Evolutionary conservation across 2,797 vertebrate species (phyloP).

Genomic region (Oreochromis grahami): DNA sequence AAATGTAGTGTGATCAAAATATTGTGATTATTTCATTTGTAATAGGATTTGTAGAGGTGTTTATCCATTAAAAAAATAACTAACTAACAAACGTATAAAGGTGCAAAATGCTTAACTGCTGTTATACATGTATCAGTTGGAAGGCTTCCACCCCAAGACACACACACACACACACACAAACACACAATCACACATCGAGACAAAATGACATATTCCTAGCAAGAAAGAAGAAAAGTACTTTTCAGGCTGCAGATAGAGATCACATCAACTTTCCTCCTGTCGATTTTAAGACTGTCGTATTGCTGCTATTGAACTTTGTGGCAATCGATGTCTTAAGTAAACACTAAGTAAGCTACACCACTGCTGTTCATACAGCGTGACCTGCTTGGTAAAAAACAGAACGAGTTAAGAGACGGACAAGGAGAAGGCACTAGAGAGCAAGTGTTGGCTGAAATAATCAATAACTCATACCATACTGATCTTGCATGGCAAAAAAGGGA

Average conservation of each 20-base stretch:
- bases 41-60: background rate
- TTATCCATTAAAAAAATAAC: background rate
- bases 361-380: conserved; percentile 15
- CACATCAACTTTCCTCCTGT: background rate
- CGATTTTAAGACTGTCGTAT: background rate
- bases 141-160: background rate
- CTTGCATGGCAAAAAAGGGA: background rate
- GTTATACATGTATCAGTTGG: background rate
- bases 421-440: background rate
- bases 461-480: conserved; percentile 4
- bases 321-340: conserved; percentile 21
- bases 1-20: background rate
- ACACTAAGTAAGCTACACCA: conserved; percentile 8
- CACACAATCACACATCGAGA: background rate
- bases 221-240: background rate
- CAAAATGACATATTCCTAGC: background rate
- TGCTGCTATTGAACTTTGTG: conserved; percentile 10
- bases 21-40: background rate
- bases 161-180: background rate
- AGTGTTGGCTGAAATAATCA: conserved; percentile 24
- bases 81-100: background rate
- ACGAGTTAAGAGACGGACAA: background rate
- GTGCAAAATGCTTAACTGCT: background rate
- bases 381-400: conserved; percentile 6
- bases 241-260: background rate